Conservation (phyloP, 2,797 vertebrate genomes). For the Microctenopoma stevenorrisi region DNA sequence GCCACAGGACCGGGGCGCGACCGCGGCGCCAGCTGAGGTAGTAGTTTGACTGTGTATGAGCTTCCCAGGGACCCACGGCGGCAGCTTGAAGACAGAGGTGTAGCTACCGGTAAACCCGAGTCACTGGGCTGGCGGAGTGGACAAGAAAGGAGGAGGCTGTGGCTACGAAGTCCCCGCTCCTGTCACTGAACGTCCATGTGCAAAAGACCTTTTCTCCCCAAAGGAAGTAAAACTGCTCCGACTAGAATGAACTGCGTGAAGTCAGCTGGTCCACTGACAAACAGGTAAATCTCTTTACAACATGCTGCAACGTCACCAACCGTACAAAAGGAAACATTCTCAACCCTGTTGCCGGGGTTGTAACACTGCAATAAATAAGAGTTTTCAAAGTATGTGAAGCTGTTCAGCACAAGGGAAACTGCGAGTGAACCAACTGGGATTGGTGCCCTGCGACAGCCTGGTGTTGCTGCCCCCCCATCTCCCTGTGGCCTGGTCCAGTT, state of each 20-base stretch:
- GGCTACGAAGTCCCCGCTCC: constrained; percentile 69
- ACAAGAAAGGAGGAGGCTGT: constrained; percentile 62
- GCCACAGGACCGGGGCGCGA: constrained; percentile 69
- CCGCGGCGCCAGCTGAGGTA: constrained; percentile 82
- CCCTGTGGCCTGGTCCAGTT: constrained; percentile 17
- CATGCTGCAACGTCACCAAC: constrained; percentile 78
- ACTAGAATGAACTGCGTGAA: constrained; percentile 61
- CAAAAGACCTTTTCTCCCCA: constrained; percentile 71
- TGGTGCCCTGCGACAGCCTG: constrained; percentile 53
- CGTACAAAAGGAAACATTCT: constrained; percentile 73
- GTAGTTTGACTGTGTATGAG: constrained; percentile 77
- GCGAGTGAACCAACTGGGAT: constrained; percentile 52
- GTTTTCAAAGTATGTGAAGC: constrained; percentile 46
- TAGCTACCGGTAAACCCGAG: constrained; percentile 73
- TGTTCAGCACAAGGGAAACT: constrained; percentile 37
- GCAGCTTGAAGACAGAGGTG: constrained; percentile 76
- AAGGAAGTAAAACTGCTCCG: constrained; percentile 68
- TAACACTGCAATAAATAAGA: constrained; percentile 77
- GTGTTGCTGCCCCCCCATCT: background rate
- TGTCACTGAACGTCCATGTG: constrained; percentile 78
- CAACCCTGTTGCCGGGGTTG: constrained; percentile 75
- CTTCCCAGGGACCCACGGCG: constrained; percentile 66
- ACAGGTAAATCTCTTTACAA: constrained; percentile 81
- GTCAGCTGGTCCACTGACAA: constrained; percentile 63
- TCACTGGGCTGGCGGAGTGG: constrained; percentile 67